These are phyloP conservation scores for Chelonus insularis DNA, from an alignment of 1,140 invertebrate species.

Conservation along the genomic window DNA sequence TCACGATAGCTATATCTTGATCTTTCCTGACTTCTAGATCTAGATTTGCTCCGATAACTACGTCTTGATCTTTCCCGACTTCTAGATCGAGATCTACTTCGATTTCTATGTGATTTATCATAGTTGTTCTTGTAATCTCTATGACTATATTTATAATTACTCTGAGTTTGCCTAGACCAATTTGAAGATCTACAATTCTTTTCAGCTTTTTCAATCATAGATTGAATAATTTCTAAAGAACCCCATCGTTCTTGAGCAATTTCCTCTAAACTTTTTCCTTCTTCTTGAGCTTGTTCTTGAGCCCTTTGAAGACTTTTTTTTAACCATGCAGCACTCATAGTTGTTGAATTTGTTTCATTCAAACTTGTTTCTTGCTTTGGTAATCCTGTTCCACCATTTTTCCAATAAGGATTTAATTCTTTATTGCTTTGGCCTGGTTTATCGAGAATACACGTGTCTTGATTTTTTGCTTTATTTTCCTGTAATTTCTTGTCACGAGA, in stretches of 20 bases:
- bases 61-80: slow-evolving; percentile 30
- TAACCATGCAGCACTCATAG: slow-evolving; percentile 63
- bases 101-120: not conserved
- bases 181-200: slow-evolving; percentile 19
- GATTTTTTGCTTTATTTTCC: slow-evolving; percentile 56
- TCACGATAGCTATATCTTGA: not conserved
- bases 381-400: slow-evolving; percentile 81
- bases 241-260: slow-evolving; percentile 69
- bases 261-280: slow-evolving; percentile 64
- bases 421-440: slow-evolving; percentile 72
- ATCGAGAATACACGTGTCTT: slow-evolving; percentile 59
- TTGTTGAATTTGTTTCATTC: slow-evolving; percentile 38
- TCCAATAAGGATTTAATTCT: slow-evolving; percentile 94
- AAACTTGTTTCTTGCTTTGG: slow-evolving; percentile 45
- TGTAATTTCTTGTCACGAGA: slow-evolving; percentile 51
- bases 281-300: slow-evolving; percentile 64
- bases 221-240: slow-evolving; percentile 60
- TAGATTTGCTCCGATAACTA: slow-evolving; percentile 22
- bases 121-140: not conserved
- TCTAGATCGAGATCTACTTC: slow-evolving; percentile 34
- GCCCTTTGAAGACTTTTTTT: slow-evolving; percentile 63
- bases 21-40: slow-evolving; percentile 38
- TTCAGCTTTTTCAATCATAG: slow-evolving; percentile 62
- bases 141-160: slow-evolving; percentile 18
- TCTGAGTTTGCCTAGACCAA: too few relatives aligned